phyloP scores from a whole-genome alignment of 2,888 invertebrate species.

The Hartigia nigra region DNA sequence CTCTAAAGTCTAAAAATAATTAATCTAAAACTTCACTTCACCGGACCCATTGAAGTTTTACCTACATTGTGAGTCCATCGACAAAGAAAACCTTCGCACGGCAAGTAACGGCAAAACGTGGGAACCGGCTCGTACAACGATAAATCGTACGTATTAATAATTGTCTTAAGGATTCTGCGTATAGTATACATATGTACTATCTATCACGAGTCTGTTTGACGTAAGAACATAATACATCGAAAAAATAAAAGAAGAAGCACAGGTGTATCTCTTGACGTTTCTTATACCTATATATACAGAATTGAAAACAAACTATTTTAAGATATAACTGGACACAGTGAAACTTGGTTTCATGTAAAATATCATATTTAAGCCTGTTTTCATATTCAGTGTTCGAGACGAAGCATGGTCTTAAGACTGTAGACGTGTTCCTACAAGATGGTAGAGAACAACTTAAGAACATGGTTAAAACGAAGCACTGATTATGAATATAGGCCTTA shows the following conservation, averaged over 20 bases:
- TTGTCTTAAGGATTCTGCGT: background rate
- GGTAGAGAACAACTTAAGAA: too few relatives aligned
- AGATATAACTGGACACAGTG: background rate
- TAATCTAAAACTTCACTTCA: background rate
- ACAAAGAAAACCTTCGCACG: background rate
- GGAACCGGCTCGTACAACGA: background rate
- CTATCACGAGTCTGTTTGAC: background rate
- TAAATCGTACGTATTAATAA: background rate
- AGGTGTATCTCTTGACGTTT: background rate
- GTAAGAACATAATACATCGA: background rate
- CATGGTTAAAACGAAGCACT: too few relatives aligned
- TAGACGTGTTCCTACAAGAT: too few relatives aligned
- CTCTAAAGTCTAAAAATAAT: background rate
- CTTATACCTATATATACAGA: background rate
- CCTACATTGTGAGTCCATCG: background rate
- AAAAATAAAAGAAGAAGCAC: background rate
- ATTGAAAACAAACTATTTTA: background rate
- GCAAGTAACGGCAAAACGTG: background rate
- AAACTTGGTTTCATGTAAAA: constrained; percentile 1
- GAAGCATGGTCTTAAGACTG: too few relatives aligned
- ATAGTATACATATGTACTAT: background rate
- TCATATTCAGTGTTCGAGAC: too few relatives aligned
- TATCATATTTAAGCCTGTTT: background rate
- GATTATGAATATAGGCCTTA: background rate
- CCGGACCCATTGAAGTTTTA: background rate